Evolutionary conservation across 2,888 invertebrate species (phyloP).

Genomic region (Coecobrya sp.): DNA sequence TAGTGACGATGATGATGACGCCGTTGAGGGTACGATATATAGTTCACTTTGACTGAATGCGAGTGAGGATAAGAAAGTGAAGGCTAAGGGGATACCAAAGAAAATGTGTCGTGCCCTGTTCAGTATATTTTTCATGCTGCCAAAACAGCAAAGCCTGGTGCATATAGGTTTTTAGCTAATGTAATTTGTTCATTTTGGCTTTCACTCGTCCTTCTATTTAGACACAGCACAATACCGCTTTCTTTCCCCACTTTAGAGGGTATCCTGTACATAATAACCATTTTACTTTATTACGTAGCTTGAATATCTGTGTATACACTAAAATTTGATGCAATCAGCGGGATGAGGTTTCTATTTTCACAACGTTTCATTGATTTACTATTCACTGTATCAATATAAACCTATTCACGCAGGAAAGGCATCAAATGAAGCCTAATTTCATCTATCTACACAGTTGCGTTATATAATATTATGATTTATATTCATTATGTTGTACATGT

Average conservation of each 20-base stretch:
- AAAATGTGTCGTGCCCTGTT: neutral
- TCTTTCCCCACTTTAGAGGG: neutral
- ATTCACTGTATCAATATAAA: constrained; percentile 17
- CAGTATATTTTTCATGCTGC: constrained; percentile 1
- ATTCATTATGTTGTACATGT: neutral
- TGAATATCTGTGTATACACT: neutral
- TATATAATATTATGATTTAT: neutral
- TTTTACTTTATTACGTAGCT: neutral
- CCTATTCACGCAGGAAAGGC: neutral
- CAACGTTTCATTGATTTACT: constrained; percentile 49
- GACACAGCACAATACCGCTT: neutral
- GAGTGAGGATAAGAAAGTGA: neutral
- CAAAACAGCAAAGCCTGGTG: neutral
- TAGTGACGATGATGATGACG: constrained; percentile 7
- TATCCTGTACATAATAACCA: neutral
- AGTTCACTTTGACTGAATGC: neutral
- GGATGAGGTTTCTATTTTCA: constrained; percentile 27
- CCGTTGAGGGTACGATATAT: neutral
- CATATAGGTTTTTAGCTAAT: constrained; percentile 20
- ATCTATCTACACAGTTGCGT: neutral
- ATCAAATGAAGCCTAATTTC: constrained; percentile 32
- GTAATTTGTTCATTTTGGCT: constrained; percentile 60
- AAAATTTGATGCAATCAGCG: constrained; percentile 8
- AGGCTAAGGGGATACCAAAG: neutral
- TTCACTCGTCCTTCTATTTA: neutral